These are phyloP conservation scores for Chaetura pelagica DNA, from an alignment of 2,113 vertebrate species.

Conservation along the genomic window DNA sequence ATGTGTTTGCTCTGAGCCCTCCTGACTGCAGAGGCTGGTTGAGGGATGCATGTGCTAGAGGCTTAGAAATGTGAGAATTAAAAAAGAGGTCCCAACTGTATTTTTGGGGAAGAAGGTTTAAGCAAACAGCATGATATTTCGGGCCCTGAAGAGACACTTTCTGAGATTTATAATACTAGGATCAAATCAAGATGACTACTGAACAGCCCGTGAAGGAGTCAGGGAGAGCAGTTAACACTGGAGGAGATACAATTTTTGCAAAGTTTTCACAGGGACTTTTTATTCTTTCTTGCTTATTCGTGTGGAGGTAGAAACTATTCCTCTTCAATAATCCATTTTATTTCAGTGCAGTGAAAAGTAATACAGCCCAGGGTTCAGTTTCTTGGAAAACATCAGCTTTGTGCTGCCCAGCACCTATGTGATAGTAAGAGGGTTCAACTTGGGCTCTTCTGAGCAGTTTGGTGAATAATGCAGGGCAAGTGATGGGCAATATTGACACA, in stretches of 20 bases:
- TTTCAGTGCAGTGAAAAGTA: background rate
- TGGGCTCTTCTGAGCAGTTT: background rate
- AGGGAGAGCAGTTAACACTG: background rate
- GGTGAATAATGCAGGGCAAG: background rate
- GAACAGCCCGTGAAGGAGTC: background rate
- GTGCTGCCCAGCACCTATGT: background rate
- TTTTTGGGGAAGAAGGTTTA: background rate
- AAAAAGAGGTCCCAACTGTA: fast-evolving
- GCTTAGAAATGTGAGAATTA: background rate
- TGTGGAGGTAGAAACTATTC: background rate
- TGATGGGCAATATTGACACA: background rate
- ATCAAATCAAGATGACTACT: background rate
- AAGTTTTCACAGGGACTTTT: background rate
- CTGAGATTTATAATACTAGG: background rate
- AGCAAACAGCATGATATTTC: background rate
- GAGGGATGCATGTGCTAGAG: background rate
- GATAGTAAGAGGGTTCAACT: background rate
- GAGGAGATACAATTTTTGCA: background rate
- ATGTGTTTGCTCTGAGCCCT: background rate
- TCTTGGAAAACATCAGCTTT: background rate
- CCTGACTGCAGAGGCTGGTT: background rate
- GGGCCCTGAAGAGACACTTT: background rate
- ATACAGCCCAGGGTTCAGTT: background rate
- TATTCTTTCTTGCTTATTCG: background rate
- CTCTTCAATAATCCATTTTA: background rate